phyloP scores from a whole-genome alignment of 2,888 invertebrate species.

The Drosophila yooni region DNA sequence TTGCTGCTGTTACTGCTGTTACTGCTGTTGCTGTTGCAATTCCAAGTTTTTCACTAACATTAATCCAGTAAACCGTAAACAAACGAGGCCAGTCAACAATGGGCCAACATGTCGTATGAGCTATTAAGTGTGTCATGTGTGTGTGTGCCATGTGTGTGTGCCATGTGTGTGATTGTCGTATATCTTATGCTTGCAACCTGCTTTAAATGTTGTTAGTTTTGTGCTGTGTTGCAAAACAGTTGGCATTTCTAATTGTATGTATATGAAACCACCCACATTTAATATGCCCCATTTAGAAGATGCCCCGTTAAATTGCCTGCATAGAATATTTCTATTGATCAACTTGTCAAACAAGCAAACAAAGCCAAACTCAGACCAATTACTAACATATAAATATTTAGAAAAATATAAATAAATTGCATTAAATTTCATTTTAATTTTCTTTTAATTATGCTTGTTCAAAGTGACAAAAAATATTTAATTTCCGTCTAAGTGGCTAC shows the following conservation, averaged over 20 bases:
- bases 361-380: background rate
- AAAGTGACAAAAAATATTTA: constrained; percentile 34
- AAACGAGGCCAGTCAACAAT: constrained; percentile 74
- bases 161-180: constrained; percentile 29
- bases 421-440: background rate
- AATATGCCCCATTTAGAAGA: constrained; percentile 29
- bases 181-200: constrained; percentile 49
- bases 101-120: constrained; percentile 73
- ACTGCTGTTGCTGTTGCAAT: constrained; percentile 16
- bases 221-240: constrained; percentile 50
- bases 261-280: constrained; percentile 53
- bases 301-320: constrained; percentile 5
- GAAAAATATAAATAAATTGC: background rate
- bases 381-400: constrained; percentile 12
- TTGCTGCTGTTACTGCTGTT: constrained; percentile 1
- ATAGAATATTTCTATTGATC: constrained; percentile 31
- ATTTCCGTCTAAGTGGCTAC: constrained; percentile 35
- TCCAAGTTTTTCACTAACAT: constrained; percentile 56
- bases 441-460: background rate
- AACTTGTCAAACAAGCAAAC: constrained; percentile 28
- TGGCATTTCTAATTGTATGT: constrained; percentile 64
- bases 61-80: constrained; percentile 79
- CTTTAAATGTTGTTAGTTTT: constrained; percentile 47
- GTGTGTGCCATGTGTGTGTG: constrained; percentile 1
- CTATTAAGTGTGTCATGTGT: constrained; percentile 65